These are phyloP conservation scores for Lymantria dispar DNA, from an alignment of 2,888 invertebrate species.

Conservation along the genomic window DNA sequence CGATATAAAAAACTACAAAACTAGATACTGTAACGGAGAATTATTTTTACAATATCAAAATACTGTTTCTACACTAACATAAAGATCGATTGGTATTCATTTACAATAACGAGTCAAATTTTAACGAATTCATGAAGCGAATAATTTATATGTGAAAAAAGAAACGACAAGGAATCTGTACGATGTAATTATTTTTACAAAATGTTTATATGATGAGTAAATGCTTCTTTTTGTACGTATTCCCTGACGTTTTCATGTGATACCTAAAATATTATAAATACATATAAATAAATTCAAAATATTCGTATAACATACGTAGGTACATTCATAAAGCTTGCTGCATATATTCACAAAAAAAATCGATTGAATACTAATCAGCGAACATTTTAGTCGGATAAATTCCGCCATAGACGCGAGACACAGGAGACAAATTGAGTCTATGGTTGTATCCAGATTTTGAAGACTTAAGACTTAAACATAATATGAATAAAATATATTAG, in stretches of 20 bases:
- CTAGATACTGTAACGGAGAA: constrained; percentile 68
- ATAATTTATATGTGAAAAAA: constrained; percentile 53
- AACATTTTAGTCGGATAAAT: constrained; percentile 21
- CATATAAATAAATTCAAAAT: constrained; percentile 65
- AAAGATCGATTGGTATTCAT: constrained; percentile 62
- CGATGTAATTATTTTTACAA: constrained; percentile 35
- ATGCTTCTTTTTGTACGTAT: constrained; percentile 53
- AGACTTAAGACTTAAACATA: neutral
- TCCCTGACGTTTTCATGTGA: constrained; percentile 56
- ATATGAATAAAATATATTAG: neutral
- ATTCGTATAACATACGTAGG: constrained; percentile 60
- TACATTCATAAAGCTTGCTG: constrained; percentile 68
- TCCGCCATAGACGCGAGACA: neutral
- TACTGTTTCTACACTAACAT: constrained; percentile 72
- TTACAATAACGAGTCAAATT: constrained; percentile 59
- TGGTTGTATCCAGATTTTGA: no score
- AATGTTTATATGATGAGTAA: constrained; percentile 47
- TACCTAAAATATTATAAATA: constrained; percentile 54
- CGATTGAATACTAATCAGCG: constrained; percentile 44
- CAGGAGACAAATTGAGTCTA: neutral
- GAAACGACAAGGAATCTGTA: constrained; percentile 54
- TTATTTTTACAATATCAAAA: constrained; percentile 66
- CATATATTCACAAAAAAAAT: constrained; percentile 50
- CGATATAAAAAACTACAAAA: constrained; percentile 68
- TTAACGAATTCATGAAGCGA: constrained; percentile 50